Percentiles rank a stretch among this genome's conserved stretches.
Evolutionary conservation across 2,888 invertebrate genomes (phyloP).

Genomic region (Agapetus fuscipes): DNA sequence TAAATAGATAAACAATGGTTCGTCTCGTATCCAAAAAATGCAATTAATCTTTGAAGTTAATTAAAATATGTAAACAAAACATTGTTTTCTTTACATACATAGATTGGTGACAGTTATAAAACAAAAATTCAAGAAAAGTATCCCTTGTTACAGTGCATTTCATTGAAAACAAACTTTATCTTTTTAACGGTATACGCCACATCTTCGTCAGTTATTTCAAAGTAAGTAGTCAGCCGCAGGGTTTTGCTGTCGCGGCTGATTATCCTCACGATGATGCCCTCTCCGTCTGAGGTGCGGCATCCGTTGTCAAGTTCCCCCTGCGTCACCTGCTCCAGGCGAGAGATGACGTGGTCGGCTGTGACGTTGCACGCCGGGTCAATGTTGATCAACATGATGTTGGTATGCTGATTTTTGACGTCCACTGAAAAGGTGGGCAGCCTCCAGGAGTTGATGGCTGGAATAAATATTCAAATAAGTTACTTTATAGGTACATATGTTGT

Average conservation of each 20-base stretch:
- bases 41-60: no score
- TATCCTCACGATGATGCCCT: conserved; percentile 47
- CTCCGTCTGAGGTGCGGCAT: conserved; percentile 31
- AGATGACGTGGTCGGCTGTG: conserved; percentile 44
- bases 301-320: conserved; percentile 42
- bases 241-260: conserved; percentile 48
- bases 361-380: conserved; percentile 43
- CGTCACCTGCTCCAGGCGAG: conserved; percentile 38
- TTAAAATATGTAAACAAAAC: no score
- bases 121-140: no score
- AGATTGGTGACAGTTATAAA: no score
- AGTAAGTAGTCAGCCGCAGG: conserved; percentile 60
- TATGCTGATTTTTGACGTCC: conserved; percentile 52
- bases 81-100: no score
- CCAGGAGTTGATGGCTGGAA: conserved; percentile 49
- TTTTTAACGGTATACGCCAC: conserved; percentile 61
- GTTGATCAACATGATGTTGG: conserved; percentile 66
- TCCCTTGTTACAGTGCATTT: conserved; percentile 49
- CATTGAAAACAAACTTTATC: conserved; percentile 55
- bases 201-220: conserved; percentile 59
- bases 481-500: no score
- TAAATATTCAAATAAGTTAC: no score
- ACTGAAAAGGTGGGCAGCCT: conserved; percentile 52
- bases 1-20: no score
- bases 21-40: no score